phyloP scores from a whole-genome alignment of 2,113 vertebrate genomes.

The Balaenoptera acutorostrata region DNA sequence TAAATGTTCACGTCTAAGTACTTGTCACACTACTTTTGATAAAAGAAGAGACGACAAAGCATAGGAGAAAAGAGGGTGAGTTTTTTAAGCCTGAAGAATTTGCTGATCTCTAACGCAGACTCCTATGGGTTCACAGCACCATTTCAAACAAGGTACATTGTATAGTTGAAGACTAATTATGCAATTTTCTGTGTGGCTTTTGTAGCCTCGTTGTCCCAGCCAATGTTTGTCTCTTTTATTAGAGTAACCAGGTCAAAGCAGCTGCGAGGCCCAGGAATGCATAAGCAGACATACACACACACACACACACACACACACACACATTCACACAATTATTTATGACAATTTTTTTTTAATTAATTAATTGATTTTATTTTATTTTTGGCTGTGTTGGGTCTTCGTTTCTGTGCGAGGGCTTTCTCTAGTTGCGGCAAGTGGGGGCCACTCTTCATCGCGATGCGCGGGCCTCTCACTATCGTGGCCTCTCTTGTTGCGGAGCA shows the following conservation, averaged over 20 bases:
- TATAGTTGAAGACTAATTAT: constrained; percentile 30
- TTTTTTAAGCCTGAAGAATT: constrained; percentile 13
- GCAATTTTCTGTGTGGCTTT: not conserved
- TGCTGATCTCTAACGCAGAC: not conserved
- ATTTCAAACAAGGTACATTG: constrained; percentile 7
- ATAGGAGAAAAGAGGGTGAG: not conserved
- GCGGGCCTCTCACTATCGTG: no score
- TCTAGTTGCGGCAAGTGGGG: no score
- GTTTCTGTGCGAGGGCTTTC: no score
- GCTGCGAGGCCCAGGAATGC: constrained; percentile 16
- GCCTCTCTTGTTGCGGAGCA: no score
- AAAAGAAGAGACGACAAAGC: constrained; percentile 23
- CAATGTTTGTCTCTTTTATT: constrained; percentile 21
- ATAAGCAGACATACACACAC: constrained; percentile 23
- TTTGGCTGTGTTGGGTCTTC: no score
- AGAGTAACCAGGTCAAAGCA: constrained; percentile 26
- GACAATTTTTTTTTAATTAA: not conserved
- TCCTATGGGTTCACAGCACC: not conserved
- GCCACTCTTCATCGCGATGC: no score
- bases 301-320: not conserved
- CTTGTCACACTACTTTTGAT: constrained; percentile 27
- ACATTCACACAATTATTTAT: not conserved
- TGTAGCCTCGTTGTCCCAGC: constrained; percentile 17
- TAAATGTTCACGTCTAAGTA: not conserved
- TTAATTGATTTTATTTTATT: no score